Evolutionary conservation across 2,888 invertebrate species (phyloP), one percentile per base, ranked within the genome.

Genomic region (Caenorhabditis panamensis): DNA sequence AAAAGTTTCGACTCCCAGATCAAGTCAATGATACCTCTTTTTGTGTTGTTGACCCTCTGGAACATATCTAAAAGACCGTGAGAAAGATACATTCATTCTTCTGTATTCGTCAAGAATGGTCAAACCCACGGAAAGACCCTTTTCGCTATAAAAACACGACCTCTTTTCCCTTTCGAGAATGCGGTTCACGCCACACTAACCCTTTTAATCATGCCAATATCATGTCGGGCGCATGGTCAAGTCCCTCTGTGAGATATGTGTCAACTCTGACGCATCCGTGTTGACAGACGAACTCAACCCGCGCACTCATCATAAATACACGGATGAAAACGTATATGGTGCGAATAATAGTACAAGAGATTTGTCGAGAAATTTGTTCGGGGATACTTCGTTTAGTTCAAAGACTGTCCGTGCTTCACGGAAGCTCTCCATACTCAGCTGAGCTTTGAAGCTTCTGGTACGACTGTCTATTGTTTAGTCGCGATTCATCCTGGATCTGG

Each of bases 281-380:
- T 73, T 73, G 73, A 73, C 73, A 73, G 58, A 59, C 58, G 51
- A 72, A 72, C 72, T 72, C 56, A 64, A 72, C 58, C 58, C 36
- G 58, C 37, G 58, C 28, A 58, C 72, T 72, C 73, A 73, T 73
- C 73, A 73, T 64, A 73, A 73, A 66, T 66, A 66, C 73, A 66
- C 73, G 59, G 59, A 73, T 66, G 22, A 56, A 64, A 72, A 72
- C 47, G 58, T 64, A 51, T 47, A 64, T 56, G 26, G 53, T 16
- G 9, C 9, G 54, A 54, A 63, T 24, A 9, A 31, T 18, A n/a
- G 49, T 44, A 22, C 26, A 51, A n/a, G n/a, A n/a, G n/a, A n/a
- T n/a, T n/a, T n/a, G n/a, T n/a, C n/a, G n/a, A n/a, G n/a, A n/a
- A n/a, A n/a, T n/a, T n/a, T n/a, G n/a, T n/a, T n/a, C n/a, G n/a